Conservation (phyloP, 2,888 invertebrate species). For the Psylliodes chrysocephalus region DNA sequence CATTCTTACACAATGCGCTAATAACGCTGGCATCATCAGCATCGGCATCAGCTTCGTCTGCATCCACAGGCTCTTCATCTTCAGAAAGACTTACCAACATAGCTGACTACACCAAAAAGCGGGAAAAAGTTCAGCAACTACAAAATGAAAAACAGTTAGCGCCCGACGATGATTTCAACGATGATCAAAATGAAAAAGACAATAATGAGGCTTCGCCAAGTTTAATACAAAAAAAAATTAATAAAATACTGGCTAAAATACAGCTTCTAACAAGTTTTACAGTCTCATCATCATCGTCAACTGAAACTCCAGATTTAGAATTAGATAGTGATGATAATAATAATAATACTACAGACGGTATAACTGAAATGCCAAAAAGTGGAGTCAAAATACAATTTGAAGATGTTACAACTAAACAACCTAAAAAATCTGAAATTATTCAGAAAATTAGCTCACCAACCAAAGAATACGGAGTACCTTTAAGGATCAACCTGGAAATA, state of each 20-base stretch:
- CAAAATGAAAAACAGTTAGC: conserved; percentile 35
- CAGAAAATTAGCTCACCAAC: too few relatives aligned
- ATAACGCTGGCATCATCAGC: conserved; percentile 41
- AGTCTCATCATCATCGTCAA: conserved; percentile 19
- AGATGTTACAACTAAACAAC: neutral
- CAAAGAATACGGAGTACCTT: conserved; percentile 31
- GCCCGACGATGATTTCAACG: conserved; percentile 33
- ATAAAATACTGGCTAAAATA: conserved; percentile 47
- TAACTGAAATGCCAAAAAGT: conserved; percentile 20
- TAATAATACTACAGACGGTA: neutral
- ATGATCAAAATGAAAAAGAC: conserved; percentile 10
- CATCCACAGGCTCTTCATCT: conserved; percentile 13
- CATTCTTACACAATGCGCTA: conserved; percentile 40
- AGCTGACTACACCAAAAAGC: conserved; percentile 41
- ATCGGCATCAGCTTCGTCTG: conserved; percentile 42
- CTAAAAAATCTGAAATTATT: too few relatives aligned
- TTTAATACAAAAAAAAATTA: conserved; percentile 47
- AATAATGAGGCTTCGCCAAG: conserved; percentile 45
- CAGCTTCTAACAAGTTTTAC: conserved; percentile 39
- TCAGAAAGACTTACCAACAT: conserved; percentile 40
- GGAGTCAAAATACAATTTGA: conserved; percentile 14
- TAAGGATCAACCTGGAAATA: conserved; percentile 39
- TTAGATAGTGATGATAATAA: too few relatives aligned
- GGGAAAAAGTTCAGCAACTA: conserved; percentile 35
- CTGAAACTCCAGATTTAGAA: neutral